Evolutionary conservation across 2,797 vertebrate genomes (phyloP).

Genomic region (Sebastes matsubarae): DNA sequence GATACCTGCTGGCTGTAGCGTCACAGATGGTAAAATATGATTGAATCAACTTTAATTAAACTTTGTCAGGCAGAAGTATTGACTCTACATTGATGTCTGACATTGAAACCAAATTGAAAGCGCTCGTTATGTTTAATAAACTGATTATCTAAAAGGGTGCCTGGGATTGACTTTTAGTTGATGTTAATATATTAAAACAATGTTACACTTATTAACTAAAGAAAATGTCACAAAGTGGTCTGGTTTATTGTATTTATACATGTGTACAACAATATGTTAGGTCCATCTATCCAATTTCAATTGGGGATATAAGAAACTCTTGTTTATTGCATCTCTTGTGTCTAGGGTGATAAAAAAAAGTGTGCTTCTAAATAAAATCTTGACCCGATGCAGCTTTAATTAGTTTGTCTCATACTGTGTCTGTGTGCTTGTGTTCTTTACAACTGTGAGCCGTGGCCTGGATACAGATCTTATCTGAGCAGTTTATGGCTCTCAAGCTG

Average conservation of each 20-base stretch:
- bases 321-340: neutral
- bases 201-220: neutral
- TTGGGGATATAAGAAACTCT: neutral
- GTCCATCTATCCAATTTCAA: neutral
- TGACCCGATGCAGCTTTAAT: constrained; percentile 10
- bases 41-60: too few relatives aligned
- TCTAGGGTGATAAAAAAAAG: neutral
- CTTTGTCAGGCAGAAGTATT: neutral
- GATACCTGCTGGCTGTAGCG: too few relatives aligned
- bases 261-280: neutral
- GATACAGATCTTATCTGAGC: constrained; percentile 1
- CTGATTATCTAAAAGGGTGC: neutral
- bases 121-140: neutral
- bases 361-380: neutral
- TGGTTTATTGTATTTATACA: neutral
- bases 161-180: neutral
- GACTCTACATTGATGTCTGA: neutral
- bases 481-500: neutral
- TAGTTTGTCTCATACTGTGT: neutral
- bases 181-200: neutral
- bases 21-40: too few relatives aligned
- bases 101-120: neutral
- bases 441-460: neutral
- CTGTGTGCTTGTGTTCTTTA: constrained; percentile 1
- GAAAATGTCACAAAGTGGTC: too few relatives aligned